Evolutionary conservation across 1,140 invertebrate genomes (phyloP).

Genomic region (Copidosoma floridanum): DNA sequence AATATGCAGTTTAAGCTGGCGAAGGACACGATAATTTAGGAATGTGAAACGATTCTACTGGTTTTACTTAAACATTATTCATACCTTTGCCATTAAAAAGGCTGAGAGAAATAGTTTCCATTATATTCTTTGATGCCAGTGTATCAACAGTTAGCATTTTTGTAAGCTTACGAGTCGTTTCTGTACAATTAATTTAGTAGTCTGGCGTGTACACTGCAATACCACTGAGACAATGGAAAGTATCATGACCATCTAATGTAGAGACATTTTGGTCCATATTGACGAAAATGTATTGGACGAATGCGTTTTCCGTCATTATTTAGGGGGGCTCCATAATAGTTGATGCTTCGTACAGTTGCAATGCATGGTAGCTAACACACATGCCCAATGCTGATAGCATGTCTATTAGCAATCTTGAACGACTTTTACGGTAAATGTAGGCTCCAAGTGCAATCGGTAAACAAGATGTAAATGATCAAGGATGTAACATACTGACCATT

Average conservation of each 20-base stretch:
- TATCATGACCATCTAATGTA: conserved; percentile 25
- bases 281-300: conserved; percentile 43
- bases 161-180: not conserved
- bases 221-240: conserved; percentile 24
- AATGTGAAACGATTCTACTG: not conserved
- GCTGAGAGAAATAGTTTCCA: not conserved
- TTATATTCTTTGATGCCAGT: conserved; percentile 6
- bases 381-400: conserved; percentile 42
- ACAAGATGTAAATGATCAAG: conserved; percentile 42
- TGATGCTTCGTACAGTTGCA: conserved; percentile 45
- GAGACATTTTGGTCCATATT: conserved; percentile 44
- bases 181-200: conserved; percentile 30
- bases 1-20: not conserved
- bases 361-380: conserved; percentile 38
- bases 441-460: conserved; percentile 41
- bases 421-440: conserved; percentile 42
- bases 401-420: conserved; percentile 41
- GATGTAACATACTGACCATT: conserved; percentile 42
- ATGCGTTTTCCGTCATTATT: conserved; percentile 27
- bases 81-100: not conserved
- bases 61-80: not conserved
- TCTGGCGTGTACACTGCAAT: conserved; percentile 33
- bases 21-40: not conserved
- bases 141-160: conserved; percentile 7
- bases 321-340: conserved; percentile 37